Percentiles rank a stretch among this genome's conserved stretches.
Conservation (phyloP, 2,888 invertebrate species). For the Macrosiphum euphorbiae region DNA sequence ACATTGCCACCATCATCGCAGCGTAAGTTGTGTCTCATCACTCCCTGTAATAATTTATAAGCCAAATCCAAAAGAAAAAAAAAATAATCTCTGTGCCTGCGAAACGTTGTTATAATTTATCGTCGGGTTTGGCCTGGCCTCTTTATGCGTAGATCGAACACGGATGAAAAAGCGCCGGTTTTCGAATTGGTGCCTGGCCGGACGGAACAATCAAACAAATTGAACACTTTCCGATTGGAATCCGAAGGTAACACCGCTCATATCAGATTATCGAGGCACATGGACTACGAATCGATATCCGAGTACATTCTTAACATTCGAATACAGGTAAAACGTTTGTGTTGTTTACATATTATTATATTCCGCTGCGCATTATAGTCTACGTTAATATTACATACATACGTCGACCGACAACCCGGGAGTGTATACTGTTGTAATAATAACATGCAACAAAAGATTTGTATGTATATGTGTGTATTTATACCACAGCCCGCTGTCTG, state of each 20-base stretch:
- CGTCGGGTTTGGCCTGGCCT: neutral
- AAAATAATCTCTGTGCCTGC: neutral
- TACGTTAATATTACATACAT: constrained; percentile 1
- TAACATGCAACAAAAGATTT: neutral
- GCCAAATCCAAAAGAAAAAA: neutral
- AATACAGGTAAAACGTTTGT: constrained; percentile 74
- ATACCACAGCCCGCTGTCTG: neutral
- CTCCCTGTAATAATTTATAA: neutral
- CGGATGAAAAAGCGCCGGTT: constrained; percentile 76
- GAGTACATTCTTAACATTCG: constrained; percentile 87
- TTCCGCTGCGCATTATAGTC: neutral
- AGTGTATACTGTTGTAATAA: neutral
- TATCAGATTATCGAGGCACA: constrained; percentile 81
- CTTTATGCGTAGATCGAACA: constrained; percentile 76
- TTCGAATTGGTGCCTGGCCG: constrained; percentile 86
- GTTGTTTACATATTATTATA: constrained; percentile 19
- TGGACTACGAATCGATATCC: constrained; percentile 88
- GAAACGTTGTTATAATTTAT: constrained; percentile 65
- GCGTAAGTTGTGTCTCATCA: constrained; percentile 73
- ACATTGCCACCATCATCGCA: constrained; percentile 81
- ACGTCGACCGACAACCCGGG: neutral
- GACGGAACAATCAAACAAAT: constrained; percentile 88
- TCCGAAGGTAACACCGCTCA: constrained; percentile 80
- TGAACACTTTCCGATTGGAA: constrained; percentile 78
- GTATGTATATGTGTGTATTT: neutral